Evolutionary conservation across 2,113 vertebrate genomes (phyloP).

Genomic region (Sciurus niger): DNA sequence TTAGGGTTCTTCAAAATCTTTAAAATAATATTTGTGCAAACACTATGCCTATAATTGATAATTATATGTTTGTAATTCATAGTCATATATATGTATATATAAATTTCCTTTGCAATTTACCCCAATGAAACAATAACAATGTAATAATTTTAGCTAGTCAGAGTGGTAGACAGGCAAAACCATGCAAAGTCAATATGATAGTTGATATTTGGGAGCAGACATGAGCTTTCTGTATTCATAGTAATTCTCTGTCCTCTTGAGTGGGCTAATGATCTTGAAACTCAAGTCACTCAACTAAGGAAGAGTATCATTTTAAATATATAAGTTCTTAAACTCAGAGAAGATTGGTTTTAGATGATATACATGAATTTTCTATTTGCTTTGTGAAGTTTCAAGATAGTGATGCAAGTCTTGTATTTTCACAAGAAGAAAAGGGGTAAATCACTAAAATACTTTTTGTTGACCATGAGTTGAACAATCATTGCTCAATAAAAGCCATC

Average conservation of each 20-base stretch:
- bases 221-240: neutral
- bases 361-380: neutral
- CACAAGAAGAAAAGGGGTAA: neutral
- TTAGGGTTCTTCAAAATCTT: neutral
- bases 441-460: neutral
- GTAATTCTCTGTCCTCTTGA: neutral
- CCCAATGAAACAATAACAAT: neutral
- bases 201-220: neutral
- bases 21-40: conserved; percentile 19
- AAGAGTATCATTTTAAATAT: conserved; percentile 3
- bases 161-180: neutral
- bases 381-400: neutral
- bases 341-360: neutral
- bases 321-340: neutral
- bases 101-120: neutral
- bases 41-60: too few relatives aligned
- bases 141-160: neutral
- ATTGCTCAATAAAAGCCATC: neutral
- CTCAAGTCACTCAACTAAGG: neutral
- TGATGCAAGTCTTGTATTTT: neutral
- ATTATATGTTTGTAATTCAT: too few relatives aligned
- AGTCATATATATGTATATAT: neutral
- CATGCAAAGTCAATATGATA: neutral
- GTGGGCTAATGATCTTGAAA: neutral
- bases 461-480: neutral